Evolutionary conservation across 2,797 vertebrate species (phyloP).

Genomic region (Tympanoctomys barrerae): DNA sequence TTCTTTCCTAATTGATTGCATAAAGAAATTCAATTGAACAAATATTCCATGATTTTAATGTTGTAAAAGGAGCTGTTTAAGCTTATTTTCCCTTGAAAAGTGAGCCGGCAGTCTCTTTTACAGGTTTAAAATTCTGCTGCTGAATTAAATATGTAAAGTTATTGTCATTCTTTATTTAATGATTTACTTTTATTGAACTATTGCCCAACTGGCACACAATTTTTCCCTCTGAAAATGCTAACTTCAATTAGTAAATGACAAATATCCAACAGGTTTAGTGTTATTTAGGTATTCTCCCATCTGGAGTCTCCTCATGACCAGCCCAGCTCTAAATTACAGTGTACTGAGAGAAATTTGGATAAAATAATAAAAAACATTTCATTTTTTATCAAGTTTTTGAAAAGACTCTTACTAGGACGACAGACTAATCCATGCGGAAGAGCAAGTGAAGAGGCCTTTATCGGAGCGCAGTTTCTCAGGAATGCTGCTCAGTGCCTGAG

Average conservation of each 20-base stretch:
- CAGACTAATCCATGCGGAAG: not conserved
- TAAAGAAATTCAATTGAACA: not conserved
- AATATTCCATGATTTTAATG: slow-evolving; percentile 31
- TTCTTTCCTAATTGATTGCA: not conserved
- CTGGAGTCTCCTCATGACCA: slow-evolving; percentile 56
- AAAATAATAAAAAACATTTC: not conserved
- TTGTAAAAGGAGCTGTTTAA: not conserved
- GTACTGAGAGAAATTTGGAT: not conserved
- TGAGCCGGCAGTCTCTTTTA: not conserved
- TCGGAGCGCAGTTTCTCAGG: not conserved
- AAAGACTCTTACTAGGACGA: not conserved
- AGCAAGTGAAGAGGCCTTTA: not conserved
- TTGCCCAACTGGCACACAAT: slow-evolving; percentile 66
- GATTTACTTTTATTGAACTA: slow-evolving; percentile 73
- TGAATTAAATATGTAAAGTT: slow-evolving; percentile 55
- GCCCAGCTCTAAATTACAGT: slow-evolving; percentile 7
- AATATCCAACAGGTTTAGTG: slow-evolving; percentile 64
- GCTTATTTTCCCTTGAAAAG: not conserved
- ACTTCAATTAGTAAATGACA: slow-evolving; percentile 69
- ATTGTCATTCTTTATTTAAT: slow-evolving; percentile 66
- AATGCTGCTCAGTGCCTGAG: not conserved
- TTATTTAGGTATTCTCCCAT: slow-evolving; percentile 57
- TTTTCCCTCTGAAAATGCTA: slow-evolving; percentile 40
- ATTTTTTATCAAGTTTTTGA: not conserved
- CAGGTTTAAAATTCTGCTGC: slow-evolving; percentile 28